Base-by-base conservation (phyloP, 2,113 vertebrate species). In the Phasianus colchicus region DNA sequence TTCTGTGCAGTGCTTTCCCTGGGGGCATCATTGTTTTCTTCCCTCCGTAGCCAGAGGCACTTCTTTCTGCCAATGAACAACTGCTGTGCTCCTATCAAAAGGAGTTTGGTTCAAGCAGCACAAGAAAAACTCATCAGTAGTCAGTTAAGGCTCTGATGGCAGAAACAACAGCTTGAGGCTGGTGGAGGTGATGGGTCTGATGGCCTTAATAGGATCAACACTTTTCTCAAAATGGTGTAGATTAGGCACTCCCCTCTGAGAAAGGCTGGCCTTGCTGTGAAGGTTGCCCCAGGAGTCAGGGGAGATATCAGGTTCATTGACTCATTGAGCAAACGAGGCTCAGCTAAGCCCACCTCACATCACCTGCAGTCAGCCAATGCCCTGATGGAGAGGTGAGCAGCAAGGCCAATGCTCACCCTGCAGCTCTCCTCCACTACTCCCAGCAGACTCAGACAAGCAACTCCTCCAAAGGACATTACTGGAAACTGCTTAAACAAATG, bases 401-500 rank as follows among this genome's bases (percentile, higher is more conserved):
- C 36, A 79, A 79, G 71, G 54, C 17, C 11, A 2, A 34, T 2
- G 8, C 58, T 6, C 6, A 21, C 57, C 66, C 52, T 1, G 0
- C 7, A 5, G 70, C 47, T 88, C 24, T 72, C 85, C 79, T 69
- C 43, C 32, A 15, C 66, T 43, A 58, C 20, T 58, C 55, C 10
- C 58, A 32, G 58, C 54, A 45, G 45, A 14, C 72, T 71, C 38
- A 38, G 70, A 71, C 55, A 85, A 89, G 57, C 57, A 76, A 89
- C 73, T 84, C 48, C 29, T 67, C 61, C 2, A 8, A 88, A 71
- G 22, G 1, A 58, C 52, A 24, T 0, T 1, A 70, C 74, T 45
- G 22, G 76, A 84, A 93, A 91, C 83, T 79, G 50, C 92, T 92
- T 85, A 95, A 96, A 67, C 78, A 67, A 95, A 73, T 58, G 73